phyloP scores from a whole-genome alignment of 1,140 invertebrate species.

The Spodoptera frugiperda region DNA sequence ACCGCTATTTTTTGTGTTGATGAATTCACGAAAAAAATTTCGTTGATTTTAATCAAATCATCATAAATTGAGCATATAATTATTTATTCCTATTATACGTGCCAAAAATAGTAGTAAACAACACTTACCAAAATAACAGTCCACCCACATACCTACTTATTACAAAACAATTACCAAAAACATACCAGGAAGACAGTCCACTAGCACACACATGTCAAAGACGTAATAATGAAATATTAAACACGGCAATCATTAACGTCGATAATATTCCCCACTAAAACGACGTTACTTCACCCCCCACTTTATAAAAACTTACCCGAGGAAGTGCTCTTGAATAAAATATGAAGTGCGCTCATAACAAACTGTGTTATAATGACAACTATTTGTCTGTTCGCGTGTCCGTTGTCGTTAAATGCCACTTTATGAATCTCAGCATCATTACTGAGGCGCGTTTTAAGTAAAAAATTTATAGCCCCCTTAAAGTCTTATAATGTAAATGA shows the following conservation, averaged over 20 bases:
- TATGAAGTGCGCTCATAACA: conserved; percentile 43
- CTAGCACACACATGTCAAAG: not conserved
- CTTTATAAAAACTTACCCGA: conserved; percentile 24
- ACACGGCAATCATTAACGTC: conserved; percentile 11
- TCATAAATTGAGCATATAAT: too few species aligned
- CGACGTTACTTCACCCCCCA: conserved; percentile 28
- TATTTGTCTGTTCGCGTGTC: conserved; percentile 54
- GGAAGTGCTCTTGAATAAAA: conserved; percentile 41
- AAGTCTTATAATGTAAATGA: conserved; percentile 36
- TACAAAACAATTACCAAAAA: too few species aligned
- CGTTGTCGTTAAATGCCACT: conserved; percentile 30
- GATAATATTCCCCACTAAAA: conserved; percentile 17
- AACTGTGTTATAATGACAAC: conserved; percentile 55
- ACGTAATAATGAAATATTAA: conserved; percentile 25
- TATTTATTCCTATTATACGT: too few species aligned
- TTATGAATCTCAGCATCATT: conserved; percentile 31
- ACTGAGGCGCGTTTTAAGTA: conserved; percentile 1
- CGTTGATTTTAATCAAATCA: not conserved
- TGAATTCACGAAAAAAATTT: not conserved
- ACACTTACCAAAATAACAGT: too few species aligned
- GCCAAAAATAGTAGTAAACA: too few species aligned
- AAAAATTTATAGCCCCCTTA: conserved; percentile 35
- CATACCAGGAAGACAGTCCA: not conserved
- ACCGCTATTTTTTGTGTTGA: not conserved
- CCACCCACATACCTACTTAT: too few species aligned